Evolutionary conservation across 2,797 vertebrate genomes (phyloP).

Genomic region (Eulemur coronatus): DNA sequence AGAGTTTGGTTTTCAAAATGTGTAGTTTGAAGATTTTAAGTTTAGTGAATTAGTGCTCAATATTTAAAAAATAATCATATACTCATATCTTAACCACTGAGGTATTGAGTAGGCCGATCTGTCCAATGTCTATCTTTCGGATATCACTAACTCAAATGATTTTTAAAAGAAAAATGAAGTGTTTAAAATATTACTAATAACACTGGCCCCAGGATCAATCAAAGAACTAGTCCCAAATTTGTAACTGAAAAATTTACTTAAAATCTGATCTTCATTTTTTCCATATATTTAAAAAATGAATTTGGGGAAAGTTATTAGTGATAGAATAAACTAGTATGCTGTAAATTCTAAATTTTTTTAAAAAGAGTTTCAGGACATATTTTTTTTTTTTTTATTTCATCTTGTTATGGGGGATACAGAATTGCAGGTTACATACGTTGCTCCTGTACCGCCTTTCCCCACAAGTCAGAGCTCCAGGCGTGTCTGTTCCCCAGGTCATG

Average conservation of each 20-base stretch:
- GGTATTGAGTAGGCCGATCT: neutral
- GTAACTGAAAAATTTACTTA: neutral
- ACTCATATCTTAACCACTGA: neutral
- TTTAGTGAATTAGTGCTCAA: neutral
- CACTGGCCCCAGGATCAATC: neutral
- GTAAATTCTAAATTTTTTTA: neutral
- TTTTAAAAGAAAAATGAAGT: neutral
- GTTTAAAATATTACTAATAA: neutral
- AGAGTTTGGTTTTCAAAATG: neutral
- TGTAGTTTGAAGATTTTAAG: neutral
- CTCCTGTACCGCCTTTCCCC: too few species aligned
- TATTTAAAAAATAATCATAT: neutral
- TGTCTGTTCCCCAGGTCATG: too few species aligned
- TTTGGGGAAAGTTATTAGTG: neutral
- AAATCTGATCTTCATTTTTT: neutral
- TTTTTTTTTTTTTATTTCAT: too few species aligned
- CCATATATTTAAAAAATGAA: neutral
- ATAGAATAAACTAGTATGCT: neutral
- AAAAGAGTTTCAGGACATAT: neutral
- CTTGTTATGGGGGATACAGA: too few species aligned
- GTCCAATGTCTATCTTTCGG: neutral
- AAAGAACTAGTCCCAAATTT: neutral
- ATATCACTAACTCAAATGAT: neutral
- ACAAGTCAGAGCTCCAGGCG: too few species aligned
- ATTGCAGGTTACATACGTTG: too few species aligned